Conservation (phyloP, 1,140 invertebrate species). For the Psix sp. region DNA sequence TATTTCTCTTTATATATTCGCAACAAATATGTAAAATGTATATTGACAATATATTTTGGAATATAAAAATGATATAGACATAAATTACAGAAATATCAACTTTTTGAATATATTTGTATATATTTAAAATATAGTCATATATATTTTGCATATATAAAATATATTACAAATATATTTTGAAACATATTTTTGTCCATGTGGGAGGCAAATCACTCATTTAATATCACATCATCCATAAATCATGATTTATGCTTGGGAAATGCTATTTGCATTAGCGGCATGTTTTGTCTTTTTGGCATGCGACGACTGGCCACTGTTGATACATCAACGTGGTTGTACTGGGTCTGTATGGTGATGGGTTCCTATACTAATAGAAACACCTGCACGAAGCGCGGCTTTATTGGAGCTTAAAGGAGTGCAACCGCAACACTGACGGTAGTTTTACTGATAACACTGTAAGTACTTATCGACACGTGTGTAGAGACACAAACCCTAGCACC, state of each 20-base stretch:
- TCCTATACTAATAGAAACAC: conserved; percentile 80
- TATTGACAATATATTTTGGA: no score
- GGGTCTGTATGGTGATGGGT: conserved; percentile 76
- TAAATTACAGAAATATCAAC: no score
- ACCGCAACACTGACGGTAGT: conserved; percentile 72
- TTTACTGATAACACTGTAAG: conserved; percentile 70
- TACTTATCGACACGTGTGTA: conserved; percentile 55
- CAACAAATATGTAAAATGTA: no score
- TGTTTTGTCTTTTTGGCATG: conserved; percentile 75
- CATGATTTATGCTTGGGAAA: conserved; percentile 74
- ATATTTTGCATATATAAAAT: no score
- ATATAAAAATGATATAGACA: no score
- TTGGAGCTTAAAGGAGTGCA: conserved; percentile 77
- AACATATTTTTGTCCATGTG: no score
- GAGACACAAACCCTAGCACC: conserved; percentile 32
- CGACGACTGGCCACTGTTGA: conserved; percentile 67
- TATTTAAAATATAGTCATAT: no score
- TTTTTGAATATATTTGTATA: no score
- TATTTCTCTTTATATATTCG: no score
- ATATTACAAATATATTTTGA: no score
- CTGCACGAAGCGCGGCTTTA: conserved; percentile 80
- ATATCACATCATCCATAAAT: no score
- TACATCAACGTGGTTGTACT: conserved; percentile 67
- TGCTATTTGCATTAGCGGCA: conserved; percentile 74
- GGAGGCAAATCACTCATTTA: no score